Evolutionary conservation across 2,797 vertebrate species (phyloP).

Genomic region (Enteromius afrohamiltoni): DNA sequence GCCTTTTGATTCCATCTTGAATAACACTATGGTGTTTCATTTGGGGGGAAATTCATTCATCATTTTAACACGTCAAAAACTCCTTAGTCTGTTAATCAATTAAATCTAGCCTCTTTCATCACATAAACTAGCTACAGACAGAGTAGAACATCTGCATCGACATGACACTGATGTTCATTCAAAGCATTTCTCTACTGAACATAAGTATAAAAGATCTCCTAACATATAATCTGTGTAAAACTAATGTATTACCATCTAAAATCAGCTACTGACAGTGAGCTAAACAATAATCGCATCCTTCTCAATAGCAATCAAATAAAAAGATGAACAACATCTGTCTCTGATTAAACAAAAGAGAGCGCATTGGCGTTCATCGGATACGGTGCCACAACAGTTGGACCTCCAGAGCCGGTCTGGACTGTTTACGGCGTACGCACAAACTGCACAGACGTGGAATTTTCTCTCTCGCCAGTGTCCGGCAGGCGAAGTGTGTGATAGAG

Average conservation of each 20-base stretch:
- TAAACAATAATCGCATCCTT: background rate
- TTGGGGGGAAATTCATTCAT: background rate
- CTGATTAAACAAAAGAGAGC: conserved; percentile 11
- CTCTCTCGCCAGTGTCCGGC: conserved; percentile 39
- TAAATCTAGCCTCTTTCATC: background rate
- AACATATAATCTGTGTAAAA: background rate
- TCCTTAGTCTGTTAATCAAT: background rate
- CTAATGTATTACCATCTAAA: background rate
- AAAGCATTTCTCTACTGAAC: background rate
- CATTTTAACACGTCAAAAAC: background rate
- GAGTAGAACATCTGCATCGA: background rate
- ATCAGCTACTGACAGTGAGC: background rate
- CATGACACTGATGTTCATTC: background rate
- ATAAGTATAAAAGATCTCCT: background rate
- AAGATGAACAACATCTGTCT: conserved; percentile 15
- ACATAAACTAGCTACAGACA: background rate
- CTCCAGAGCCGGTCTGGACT: background rate
- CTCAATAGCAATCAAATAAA: background rate
- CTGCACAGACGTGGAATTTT: conserved; percentile 49
- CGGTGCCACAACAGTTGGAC: background rate
- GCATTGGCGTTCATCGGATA: background rate
- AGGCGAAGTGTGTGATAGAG: conserved; percentile 47
- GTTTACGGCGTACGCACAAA: conserved; percentile 21
- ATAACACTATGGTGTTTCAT: background rate
- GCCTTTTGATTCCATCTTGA: conserved; percentile 7